phyloP scores from a whole-genome alignment of 2,113 vertebrate species.

The Hippocampus mohnikei region DNA sequence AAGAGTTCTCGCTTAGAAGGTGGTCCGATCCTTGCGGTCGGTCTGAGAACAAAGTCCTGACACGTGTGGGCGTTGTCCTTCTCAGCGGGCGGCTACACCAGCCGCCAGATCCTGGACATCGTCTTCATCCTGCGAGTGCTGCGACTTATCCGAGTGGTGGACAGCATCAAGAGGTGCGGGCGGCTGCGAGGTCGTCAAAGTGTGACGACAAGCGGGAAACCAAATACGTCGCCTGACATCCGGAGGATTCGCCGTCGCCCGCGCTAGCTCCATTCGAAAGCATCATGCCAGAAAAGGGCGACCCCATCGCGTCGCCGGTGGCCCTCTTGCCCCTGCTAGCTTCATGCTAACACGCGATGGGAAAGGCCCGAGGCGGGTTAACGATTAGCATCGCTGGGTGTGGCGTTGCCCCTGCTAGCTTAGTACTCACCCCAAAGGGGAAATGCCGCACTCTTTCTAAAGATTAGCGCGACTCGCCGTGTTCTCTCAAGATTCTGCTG shows the following conservation, averaged over 20 bases:
- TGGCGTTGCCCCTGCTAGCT: neutral
- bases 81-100: constrained; percentile 77
- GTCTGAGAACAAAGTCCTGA: neutral
- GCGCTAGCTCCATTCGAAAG: neutral
- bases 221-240: no score
- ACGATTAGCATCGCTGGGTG: neutral
- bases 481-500: no score
- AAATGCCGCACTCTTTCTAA: no score
- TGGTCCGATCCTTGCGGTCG: neutral
- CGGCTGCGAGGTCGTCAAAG: neutral
- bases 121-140: constrained; percentile 87
- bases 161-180: constrained; percentile 82
- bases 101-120: constrained; percentile 88
- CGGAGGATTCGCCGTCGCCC: no score
- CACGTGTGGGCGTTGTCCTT: neutral
- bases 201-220: no score
- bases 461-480: no score
- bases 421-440: no score
- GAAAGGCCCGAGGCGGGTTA: neutral
- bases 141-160: constrained; percentile 81
- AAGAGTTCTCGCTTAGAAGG: neutral
- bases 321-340: neutral
- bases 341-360: neutral
- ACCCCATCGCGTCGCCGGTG: neutral
- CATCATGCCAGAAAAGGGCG: neutral